These are phyloP conservation scores for Ptilodon capucinus DNA, from an alignment of 2,888 invertebrate species.

Conservation along the genomic window DNA sequence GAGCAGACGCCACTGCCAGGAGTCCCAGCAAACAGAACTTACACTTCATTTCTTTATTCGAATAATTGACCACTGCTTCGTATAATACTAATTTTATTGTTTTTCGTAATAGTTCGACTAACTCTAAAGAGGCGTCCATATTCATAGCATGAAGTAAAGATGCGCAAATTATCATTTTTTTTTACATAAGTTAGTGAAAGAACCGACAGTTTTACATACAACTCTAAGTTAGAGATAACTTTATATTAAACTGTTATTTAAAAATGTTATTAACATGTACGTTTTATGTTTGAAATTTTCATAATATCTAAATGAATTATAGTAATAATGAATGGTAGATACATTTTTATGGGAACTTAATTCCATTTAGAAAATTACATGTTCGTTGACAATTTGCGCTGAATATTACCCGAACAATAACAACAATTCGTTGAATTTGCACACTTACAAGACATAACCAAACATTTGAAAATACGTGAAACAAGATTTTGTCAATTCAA, in stretches of 20 bases:
- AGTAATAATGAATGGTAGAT: constrained; percentile 39
- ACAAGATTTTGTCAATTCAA: constrained; percentile 62
- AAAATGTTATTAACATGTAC: constrained; percentile 56
- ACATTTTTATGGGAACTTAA: constrained; percentile 79
- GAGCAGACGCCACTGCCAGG: not conserved
- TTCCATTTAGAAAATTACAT: constrained; percentile 73
- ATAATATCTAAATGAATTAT: constrained; percentile 64
- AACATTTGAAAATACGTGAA: constrained; percentile 82
- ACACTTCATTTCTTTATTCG: constrained; percentile 44
- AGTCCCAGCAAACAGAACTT: not conserved
- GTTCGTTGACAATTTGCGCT: constrained; percentile 48
- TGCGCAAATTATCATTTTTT: constrained; percentile 77
- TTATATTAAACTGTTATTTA: constrained; percentile 62
- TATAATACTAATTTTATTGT: constrained; percentile 77
- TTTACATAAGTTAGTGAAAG: constrained; percentile 71
- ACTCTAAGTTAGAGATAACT: constrained; percentile 66
- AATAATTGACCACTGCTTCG: constrained; percentile 76
- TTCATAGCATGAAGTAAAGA: constrained; percentile 76
- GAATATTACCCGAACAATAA: constrained; percentile 38
- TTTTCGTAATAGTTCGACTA: constrained; percentile 74
- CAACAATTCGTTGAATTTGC: constrained; percentile 41
- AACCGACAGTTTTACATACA: constrained; percentile 59
- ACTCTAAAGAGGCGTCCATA: constrained; percentile 80
- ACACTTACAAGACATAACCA: constrained; percentile 45
- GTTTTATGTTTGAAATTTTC: constrained; percentile 54